These are phyloP conservation scores for Meganola albula DNA, from an alignment of 2,888 invertebrate species.

Conservation along the genomic window DNA sequence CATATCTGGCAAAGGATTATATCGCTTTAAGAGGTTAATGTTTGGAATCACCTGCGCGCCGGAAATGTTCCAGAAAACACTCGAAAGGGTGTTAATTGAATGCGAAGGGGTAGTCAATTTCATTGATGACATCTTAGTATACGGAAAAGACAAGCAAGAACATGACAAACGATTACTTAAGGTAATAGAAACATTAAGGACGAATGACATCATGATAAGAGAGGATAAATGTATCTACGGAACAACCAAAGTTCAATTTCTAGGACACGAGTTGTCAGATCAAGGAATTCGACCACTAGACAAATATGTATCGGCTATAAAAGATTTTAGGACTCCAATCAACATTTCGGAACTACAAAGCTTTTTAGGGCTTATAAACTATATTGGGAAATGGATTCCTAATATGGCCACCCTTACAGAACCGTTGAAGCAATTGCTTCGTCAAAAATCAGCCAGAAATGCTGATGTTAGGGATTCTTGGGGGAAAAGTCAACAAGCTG, in stretches of 20 bases:
- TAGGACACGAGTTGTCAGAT: background rate
- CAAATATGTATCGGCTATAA: background rate
- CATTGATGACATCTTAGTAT: background rate
- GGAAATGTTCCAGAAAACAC: slow-evolving; percentile 1
- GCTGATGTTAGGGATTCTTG: slow-evolving; percentile 16
- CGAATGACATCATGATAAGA: background rate
- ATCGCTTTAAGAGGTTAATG: slow-evolving; percentile 4
- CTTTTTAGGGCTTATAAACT: slow-evolving; percentile 1
- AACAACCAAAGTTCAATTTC: background rate
- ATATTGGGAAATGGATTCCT: slow-evolving; percentile 4
- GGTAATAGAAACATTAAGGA: background rate
- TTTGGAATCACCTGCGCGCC: slow-evolving; percentile 2
- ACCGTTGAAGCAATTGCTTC: slow-evolving; percentile 9
- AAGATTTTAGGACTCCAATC: background rate
- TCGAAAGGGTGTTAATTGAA: background rate
- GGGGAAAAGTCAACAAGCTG: slow-evolving; percentile 11
- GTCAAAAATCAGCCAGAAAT: slow-evolving; percentile 13
- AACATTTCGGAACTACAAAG: background rate
- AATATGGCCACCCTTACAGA: slow-evolving; percentile 2
- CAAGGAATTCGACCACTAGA: slow-evolving; percentile 1
- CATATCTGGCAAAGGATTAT: slow-evolving; percentile 1
- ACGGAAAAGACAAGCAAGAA: slow-evolving; percentile 1
- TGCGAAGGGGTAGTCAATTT: slow-evolving; percentile 2
- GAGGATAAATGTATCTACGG: slow-evolving; percentile 1
- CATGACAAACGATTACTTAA: background rate